Evolutionary conservation across 2,888 invertebrate genomes (phyloP), one percentile per base, ranked within the genome.

Genomic region (Hypercompe scribonia): DNA sequence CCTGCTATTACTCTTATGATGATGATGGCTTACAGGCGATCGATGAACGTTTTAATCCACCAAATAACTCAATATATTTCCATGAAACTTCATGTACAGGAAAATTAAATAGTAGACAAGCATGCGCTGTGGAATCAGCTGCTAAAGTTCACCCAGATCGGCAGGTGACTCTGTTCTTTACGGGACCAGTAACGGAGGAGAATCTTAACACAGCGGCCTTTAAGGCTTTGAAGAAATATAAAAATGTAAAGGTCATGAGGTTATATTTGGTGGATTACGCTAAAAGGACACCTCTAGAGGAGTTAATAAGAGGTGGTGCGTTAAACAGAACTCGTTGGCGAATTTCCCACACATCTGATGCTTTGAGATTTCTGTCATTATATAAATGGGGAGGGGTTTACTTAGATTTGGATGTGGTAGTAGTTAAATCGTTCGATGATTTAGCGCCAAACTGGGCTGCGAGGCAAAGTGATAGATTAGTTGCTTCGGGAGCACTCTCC

Each of bases 381-480:
- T 85, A 75, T 66, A 84, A 83, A 61, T 82, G 79, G 70, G 82
- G 85, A 15, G 86, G 86, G 1, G 39, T 85, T 15, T 85, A 85
- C 42, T 72, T 85, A 39, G 85, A 86, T 58, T 70, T 80, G n/a
- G 85, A 85, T 66, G 39, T 81, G 21, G 39, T 85, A 1, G 81
- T 83, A 1, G 79, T 72, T 42, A 81, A 75, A 28, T 73, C 75
- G n/a, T 72, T 81, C 76, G 86, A 67, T 78, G 89, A 11, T 3
- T 70, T 86, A 33, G 74, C 71, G 1, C 61, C 34, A 1, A 82
- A 86, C 66, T 86, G 83, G 83, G 77, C 75, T 18, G 81, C 74
- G 3, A 72, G 75, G 7, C 79, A 84, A 70, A 54, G 39, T 21
- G 65, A 71, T 11, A 13, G 0, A 3, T 34, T 42, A 2, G 65